Percentiles rank a stretch among this genome's conserved stretches.
Conservation (phyloP, 2,888 invertebrate species). For the Bimastos eiseni region DNA sequence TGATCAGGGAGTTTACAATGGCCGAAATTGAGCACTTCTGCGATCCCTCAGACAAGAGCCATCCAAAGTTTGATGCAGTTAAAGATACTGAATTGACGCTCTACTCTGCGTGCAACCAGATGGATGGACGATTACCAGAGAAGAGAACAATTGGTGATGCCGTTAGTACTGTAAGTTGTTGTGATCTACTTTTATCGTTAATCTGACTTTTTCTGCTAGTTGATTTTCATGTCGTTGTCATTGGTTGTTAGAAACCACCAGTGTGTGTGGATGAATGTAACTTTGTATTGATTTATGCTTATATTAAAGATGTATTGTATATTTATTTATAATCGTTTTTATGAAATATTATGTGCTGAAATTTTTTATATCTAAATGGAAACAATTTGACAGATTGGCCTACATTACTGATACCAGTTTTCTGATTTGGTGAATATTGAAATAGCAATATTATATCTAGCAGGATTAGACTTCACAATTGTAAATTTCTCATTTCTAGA, state of each 20-base stretch:
- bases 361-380: not conserved
- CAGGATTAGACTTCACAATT: not conserved
- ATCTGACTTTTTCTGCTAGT: not conserved
- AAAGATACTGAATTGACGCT: conserved; percentile 77
- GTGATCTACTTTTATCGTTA: not conserved
- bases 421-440: not conserved
- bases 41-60: conserved; percentile 79
- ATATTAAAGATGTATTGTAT: not conserved
- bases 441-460: not conserved
- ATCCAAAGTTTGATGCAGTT: conserved; percentile 82
- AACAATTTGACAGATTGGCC: not conserved
- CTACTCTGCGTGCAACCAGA: conserved; percentile 94
- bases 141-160: conserved; percentile 82
- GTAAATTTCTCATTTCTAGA: too few relatives aligned
- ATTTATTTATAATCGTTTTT: not conserved
- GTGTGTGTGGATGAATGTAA: not conserved
- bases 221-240: not conserved
- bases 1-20: conserved; percentile 97
- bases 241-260: not conserved
- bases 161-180: conserved; percentile 69
- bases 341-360: not conserved
- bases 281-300: too few relatives aligned
- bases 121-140: conserved; percentile 89
- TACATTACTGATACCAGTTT: not conserved
- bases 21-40: conserved; percentile 99